Conservation (phyloP, 2,888 invertebrate species). For the Synanthedon vespiformis region DNA sequence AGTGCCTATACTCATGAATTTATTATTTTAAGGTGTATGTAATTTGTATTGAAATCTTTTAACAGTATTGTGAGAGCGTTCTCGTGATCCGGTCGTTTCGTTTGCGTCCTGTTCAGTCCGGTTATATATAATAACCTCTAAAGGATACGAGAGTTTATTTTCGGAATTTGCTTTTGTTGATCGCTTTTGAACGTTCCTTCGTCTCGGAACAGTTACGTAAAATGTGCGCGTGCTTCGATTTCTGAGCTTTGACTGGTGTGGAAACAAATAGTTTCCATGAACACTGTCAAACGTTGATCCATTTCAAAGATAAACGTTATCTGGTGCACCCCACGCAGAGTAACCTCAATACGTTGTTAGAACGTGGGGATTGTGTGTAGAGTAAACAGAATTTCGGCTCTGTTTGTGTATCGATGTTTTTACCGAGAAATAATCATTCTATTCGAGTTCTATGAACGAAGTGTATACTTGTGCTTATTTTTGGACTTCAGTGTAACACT, state of each 20-base stretch:
- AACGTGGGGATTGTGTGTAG: conserved; percentile 28
- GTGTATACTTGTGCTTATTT: conserved; percentile 11
- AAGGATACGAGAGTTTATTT: conserved; percentile 53
- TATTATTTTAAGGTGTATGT: background rate
- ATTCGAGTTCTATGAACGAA: conserved; percentile 16
- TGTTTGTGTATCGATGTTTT: conserved; percentile 22
- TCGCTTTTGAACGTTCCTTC: conserved; percentile 32
- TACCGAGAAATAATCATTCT: conserved; percentile 10
- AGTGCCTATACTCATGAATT: background rate
- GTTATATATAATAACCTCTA: conserved; percentile 17
- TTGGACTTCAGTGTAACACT: conserved; percentile 5
- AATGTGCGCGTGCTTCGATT: conserved; percentile 8
- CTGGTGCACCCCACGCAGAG: conserved; percentile 27
- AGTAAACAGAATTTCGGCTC: conserved; percentile 24
- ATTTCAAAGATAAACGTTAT: conserved; percentile 19
- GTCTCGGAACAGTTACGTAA: conserved; percentile 42
- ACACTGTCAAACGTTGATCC: background rate
- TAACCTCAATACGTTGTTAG: conserved; percentile 27
- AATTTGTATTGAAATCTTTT: background rate
- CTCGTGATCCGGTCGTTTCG: conserved; percentile 31
- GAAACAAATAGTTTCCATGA: background rate
- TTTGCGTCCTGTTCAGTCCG: conserved; percentile 20
- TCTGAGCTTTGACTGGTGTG: background rate
- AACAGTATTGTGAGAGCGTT: conserved; percentile 37
- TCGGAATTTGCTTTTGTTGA: conserved; percentile 38